Base-by-base conservation (phyloP, 2,888 invertebrate genomes). In the Drosophila neoperkinsi region DNA sequence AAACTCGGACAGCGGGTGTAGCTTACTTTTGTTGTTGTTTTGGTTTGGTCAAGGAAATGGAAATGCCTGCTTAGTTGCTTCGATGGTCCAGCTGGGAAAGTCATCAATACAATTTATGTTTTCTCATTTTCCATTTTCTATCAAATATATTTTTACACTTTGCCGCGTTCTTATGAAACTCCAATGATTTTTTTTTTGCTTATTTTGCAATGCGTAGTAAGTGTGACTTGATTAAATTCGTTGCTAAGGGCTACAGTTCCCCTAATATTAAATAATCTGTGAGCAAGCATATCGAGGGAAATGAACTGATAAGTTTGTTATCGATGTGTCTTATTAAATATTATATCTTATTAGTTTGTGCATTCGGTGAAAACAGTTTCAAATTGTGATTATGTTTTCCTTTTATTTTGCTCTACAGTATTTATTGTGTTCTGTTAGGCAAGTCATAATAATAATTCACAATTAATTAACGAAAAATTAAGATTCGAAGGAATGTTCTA, bases 91-190 rank as follows among this genome's bases (percentile, higher is more conserved):
- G 74, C 77, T 68, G 65, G 72, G 67, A 53, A 65, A 65, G 57
- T 55, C 66, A 71, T 84, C 84, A 70, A 76, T 74, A 59, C 52
- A 68, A 71, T 76, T 71, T 70, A 51, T 63, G 49, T 57, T 75
- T 67, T 49, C 34, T 55, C 52, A 55, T 72, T 68, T 71, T 56
- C 41, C 53, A 33, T 65, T 74, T 61, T 34, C 16, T 51, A 50
- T 61, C 46, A 58, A 70, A 60, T 57, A 58, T 41, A 65, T 66
- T 74, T 75, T 84, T 62, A 84, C 80, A 82, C 77, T 76, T 74
- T 75, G 55, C 66, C 77, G 75, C 53, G 46, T 75, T 71, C 68
- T 72, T 57, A 62, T 56, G 50, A 41, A 50, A 59, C 60, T 62
- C 58, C 33, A 51, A 55, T 62, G 51, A 70, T 33, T 52, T 73